A percentile compares a stretch with the other conserved stretches of the same genome.
phyloP scores from a whole-genome alignment of 1,140 invertebrate species.

The Drosophila virilis region DNA sequence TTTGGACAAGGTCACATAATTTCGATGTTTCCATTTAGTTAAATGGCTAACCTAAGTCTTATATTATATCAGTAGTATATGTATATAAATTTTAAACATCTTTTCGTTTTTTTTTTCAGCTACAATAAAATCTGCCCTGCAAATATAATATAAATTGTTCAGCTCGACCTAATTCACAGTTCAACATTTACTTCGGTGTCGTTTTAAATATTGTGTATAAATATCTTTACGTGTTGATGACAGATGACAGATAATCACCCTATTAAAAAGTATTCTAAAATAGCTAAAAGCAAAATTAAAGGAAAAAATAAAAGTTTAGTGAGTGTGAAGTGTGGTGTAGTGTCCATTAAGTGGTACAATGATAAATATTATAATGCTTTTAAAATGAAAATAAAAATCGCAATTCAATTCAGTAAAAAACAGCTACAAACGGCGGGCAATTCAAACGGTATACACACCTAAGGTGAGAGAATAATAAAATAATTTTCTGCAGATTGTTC shows the following conservation, averaged over 20 bases:
- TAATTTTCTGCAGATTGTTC: not conserved
- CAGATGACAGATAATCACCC: conserved; percentile 27
- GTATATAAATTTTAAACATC: not conserved
- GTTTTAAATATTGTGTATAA: conserved; percentile 41
- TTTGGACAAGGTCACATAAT: conserved; percentile 50
- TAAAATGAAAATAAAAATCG: conserved; percentile 38
- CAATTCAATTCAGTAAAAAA: conserved; percentile 7
- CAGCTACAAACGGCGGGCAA: conserved; percentile 10
- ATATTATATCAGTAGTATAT: conserved; percentile 22
- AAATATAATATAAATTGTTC: conserved; percentile 19
- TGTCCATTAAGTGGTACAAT: conserved; percentile 5
- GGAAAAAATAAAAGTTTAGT: conserved; percentile 11
- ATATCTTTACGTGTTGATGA: conserved; percentile 27
- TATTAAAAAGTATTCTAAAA: not conserved
- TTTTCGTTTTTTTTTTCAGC: conserved; percentile 43
- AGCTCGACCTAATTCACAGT: conserved; percentile 8
- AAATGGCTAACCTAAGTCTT: conserved; percentile 1
- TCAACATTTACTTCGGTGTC: conserved; percentile 41
- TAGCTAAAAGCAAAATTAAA: conserved; percentile 4
- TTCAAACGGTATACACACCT: conserved; percentile 26
- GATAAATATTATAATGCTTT: conserved; percentile 13
- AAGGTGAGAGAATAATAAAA: conserved; percentile 43
- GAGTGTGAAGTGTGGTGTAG: conserved; percentile 3
- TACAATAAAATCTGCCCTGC: not conserved
- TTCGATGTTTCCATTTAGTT: not conserved